Evolutionary conservation across 1,140 invertebrate species (phyloP).

Genomic region (Copidosoma floridanum): DNA sequence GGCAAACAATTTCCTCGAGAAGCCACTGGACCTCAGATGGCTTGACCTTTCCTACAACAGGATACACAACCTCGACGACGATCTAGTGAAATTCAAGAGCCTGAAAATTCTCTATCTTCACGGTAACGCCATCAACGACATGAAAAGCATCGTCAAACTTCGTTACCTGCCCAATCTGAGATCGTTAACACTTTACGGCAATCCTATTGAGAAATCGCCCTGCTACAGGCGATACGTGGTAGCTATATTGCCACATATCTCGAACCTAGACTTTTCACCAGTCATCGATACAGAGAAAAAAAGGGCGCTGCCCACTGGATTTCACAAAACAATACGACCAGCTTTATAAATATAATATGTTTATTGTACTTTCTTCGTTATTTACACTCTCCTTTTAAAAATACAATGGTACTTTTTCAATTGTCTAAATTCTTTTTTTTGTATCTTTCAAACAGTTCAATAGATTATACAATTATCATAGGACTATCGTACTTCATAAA

Average conservation of each 20-base stretch:
- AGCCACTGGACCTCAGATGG: constrained; percentile 54
- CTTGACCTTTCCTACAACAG: constrained; percentile 59
- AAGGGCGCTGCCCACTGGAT: constrained; percentile 39
- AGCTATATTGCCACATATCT: constrained; percentile 54
- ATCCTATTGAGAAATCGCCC: constrained; percentile 54
- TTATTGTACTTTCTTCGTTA: constrained; percentile 38
- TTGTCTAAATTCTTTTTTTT: constrained; percentile 27
- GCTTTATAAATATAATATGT: constrained; percentile 8
- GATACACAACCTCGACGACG: constrained; percentile 52
- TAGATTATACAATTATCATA: neutral
- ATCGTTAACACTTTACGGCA: constrained; percentile 58
- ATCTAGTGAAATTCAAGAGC: constrained; percentile 44
- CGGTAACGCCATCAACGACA: constrained; percentile 55
- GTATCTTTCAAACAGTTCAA: constrained; percentile 25
- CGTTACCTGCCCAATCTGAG: constrained; percentile 47
- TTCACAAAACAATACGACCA: constrained; percentile 37
- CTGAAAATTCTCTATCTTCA: constrained; percentile 57
- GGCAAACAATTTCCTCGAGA: constrained; percentile 45
- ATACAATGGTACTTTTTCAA: constrained; percentile 5
- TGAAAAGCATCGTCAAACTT: constrained; percentile 51
- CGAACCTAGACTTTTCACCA: constrained; percentile 54
- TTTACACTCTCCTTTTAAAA: constrained; percentile 26
- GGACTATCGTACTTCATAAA: constrained; percentile 9
- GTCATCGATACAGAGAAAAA: constrained; percentile 43
- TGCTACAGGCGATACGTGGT: constrained; percentile 55